Percentiles rank a stretch among this genome's conserved stretches.
Conservation (phyloP, 2,888 invertebrate species). For the Spatulosminthurus flaviceps region DNA sequence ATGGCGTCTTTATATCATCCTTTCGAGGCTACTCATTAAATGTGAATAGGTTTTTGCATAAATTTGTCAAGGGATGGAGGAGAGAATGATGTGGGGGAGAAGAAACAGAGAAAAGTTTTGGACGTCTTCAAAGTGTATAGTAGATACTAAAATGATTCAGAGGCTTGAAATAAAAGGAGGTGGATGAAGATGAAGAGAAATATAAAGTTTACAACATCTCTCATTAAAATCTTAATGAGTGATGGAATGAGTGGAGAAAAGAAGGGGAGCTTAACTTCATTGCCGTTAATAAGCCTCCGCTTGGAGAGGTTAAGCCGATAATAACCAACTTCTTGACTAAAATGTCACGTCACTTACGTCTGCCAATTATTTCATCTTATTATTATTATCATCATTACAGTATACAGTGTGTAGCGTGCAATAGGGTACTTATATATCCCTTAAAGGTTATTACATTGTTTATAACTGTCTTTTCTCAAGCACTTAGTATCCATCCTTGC, state of each 20-base stretch:
- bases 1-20: constrained; percentile 44
- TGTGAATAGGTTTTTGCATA: constrained; percentile 32
- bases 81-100: background rate
- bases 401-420: no score
- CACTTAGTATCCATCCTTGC: no score
- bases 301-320: constrained; percentile 20
- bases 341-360: constrained; percentile 8
- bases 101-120: no score
- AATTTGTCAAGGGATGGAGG: constrained; percentile 44
- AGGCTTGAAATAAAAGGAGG: background rate
- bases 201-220: constrained; percentile 31
- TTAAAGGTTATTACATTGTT: background rate
- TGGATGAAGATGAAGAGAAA: constrained; percentile 24
- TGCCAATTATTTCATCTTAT: constrained; percentile 13
- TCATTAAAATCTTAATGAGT: constrained; percentile 33
- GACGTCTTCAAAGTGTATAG: no score
- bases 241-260: constrained; percentile 1
- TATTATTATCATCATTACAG: background rate
- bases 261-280: background rate
- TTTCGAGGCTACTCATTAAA: constrained; percentile 44
- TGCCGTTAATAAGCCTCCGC: background rate
- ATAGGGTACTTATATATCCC: background rate
- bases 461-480: background rate
- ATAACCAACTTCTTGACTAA: background rate
- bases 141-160: no score